Conservation (phyloP, 2,888 invertebrate genomes). For the Drosophila acutilabella region DNA sequence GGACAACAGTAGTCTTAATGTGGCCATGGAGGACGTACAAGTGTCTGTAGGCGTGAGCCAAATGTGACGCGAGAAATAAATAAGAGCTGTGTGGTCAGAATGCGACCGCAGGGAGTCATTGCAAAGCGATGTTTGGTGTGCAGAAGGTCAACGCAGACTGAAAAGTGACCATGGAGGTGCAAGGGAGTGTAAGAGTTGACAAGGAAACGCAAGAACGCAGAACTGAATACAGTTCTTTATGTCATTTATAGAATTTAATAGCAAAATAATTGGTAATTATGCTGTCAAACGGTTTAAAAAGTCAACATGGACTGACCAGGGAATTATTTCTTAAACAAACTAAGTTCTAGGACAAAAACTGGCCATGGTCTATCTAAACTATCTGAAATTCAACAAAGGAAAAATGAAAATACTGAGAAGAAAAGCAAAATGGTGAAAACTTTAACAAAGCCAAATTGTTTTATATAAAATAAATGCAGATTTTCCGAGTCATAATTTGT, state of each 20-base stretch:
- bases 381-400: too few species aligned
- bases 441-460: constrained; percentile 1
- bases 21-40: constrained; percentile 5
- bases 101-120: constrained; percentile 20
- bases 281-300: not conserved
- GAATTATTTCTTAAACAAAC: too few species aligned
- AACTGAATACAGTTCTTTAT: not conserved
- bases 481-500: constrained; percentile 21
- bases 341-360: not conserved
- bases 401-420: too few species aligned
- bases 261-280: not conserved
- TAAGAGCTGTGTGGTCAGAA: constrained; percentile 11
- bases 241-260: not conserved
- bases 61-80: not conserved
- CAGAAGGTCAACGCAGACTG: not conserved
- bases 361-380: not conserved
- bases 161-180: constrained; percentile 10
- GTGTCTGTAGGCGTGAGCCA: not conserved
- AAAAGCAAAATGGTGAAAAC: not conserved
- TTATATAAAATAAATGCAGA: constrained; percentile 1
- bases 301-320: too few species aligned
- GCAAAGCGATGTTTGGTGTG: not conserved
- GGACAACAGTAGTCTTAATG: not conserved
- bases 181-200: not conserved
- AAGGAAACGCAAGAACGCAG: not conserved